phyloP scores from a whole-genome alignment of 1,140 invertebrate species.

The Lamellibrachia luymesi region DNA sequence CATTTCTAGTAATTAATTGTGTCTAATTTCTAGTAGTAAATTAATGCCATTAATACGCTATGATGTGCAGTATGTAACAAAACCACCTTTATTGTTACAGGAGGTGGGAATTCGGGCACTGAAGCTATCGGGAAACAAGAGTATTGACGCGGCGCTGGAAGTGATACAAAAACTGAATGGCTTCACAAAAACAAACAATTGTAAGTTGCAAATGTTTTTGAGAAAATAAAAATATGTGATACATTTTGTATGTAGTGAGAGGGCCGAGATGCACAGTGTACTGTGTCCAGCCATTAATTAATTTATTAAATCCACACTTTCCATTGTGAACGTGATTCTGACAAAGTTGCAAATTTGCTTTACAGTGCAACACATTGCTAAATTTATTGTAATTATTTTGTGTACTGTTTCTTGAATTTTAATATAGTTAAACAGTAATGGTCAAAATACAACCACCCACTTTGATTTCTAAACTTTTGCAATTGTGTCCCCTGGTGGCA shows the following conservation, averaged over 20 bases:
- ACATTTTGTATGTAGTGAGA: not conserved
- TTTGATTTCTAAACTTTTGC: too few relatives aligned
- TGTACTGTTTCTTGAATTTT: not conserved
- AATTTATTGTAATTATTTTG: not conserved
- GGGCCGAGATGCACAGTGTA: too few relatives aligned
- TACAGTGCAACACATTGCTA: not conserved
- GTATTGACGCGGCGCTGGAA: conserved; percentile 32
- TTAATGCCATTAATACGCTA: not conserved
- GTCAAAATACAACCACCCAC: too few relatives aligned
- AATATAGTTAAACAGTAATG: too few relatives aligned
- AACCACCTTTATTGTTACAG: conserved; percentile 29
- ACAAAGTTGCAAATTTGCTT: too few relatives aligned
- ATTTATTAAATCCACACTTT: not conserved
- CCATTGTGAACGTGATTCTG: too few relatives aligned
- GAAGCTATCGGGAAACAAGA: conserved; percentile 30
- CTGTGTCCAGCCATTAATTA: not conserved
- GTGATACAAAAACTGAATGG: conserved; percentile 27
- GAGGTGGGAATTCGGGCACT: conserved; percentile 35
- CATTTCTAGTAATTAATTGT: too few relatives aligned
- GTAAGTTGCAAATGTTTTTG: not conserved
- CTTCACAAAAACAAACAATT: not conserved
- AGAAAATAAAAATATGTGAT: not conserved
- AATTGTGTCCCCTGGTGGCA: too few relatives aligned
- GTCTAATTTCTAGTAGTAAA: not conserved
- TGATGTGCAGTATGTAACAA: not conserved